Evolutionary conservation across 2,113 vertebrate genomes (phyloP).

Genomic region (Coturnix japonica): DNA sequence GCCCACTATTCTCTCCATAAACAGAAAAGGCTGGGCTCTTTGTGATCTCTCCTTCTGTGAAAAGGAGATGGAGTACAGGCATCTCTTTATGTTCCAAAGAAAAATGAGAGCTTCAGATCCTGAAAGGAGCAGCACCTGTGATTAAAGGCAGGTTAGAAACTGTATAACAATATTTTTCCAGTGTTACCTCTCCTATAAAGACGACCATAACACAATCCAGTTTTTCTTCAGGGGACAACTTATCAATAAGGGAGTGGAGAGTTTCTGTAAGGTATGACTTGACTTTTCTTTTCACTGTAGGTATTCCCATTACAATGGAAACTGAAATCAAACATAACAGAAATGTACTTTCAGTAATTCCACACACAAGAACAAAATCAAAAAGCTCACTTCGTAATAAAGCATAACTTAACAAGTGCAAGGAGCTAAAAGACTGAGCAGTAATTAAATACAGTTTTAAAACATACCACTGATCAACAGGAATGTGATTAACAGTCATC

Average conservation of each 20-base stretch:
- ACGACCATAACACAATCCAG: slow-evolving; percentile 96
- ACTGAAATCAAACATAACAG: slow-evolving; percentile 80
- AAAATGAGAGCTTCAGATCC: neutral
- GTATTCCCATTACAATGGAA: slow-evolving; percentile 99
- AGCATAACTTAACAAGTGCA: neutral
- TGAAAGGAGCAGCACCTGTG: neutral
- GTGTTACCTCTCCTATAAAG: slow-evolving; percentile 94
- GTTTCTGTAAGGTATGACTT: slow-evolving; percentile 98
- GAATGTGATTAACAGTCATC: neutral
- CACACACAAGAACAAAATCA: neutral
- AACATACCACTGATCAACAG: neutral
- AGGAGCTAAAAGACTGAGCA: neutral
- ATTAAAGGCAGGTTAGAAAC: neutral
- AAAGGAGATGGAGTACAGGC: neutral
- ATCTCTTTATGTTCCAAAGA: neutral
- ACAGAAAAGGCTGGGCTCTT: neutral
- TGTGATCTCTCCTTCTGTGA: neutral
- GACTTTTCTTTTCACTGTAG: slow-evolving; percentile 97
- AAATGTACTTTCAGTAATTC: slow-evolving; percentile 7
- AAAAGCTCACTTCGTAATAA: neutral
- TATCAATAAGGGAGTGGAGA: slow-evolving; percentile 95
- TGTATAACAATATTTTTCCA: neutral
- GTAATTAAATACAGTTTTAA: neutral
- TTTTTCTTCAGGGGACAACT: slow-evolving; percentile 94
- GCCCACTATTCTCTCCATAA: neutral